Base-by-base conservation (phyloP, 2,888 invertebrate genomes). In the Eupithecia inturbata region DNA sequence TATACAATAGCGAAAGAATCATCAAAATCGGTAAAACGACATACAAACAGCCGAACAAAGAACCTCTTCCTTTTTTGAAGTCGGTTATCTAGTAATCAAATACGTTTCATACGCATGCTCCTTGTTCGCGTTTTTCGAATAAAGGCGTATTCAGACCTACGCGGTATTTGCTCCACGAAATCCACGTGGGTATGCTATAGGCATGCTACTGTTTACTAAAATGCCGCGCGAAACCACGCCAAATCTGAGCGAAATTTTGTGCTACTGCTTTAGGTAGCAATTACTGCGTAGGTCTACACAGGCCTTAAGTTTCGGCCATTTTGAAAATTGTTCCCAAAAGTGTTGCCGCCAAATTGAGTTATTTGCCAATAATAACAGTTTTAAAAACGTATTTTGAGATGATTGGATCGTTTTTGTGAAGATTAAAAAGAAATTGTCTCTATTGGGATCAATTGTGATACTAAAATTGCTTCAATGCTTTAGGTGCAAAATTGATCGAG, bases 301-400 rank as follows among this genome's bases (percentile, higher is more conserved):
- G 26, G 57, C 3, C 26, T 57, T 22, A 57, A 57, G 22, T 57
- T 53, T 57, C 57, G 26, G 57, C 57, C 57, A 26, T 57, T 57
- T 57, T 57, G 57, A 57, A 57, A 57, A 26, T 57, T 57, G 57
- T 14, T 64, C 33, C 63, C 63, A n/a, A 64, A 64, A 33, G 39
- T 66, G n/a, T 41, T 66, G 39, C 39, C 39, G 36, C 66, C 14
- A 33, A 22, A 71, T 70, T 75, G 73, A 73, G 73, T 73, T 73
- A 73, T 75, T 71, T 31, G 22, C 57, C 71, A 75, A 73, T 73
- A 77, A 75, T 71, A 77, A 62, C 73, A 57, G 73, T 75, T 75
- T 75, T 68, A 70, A 75, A 75, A 71, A 64, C 67, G 36, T 36
- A 26, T 66, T 66, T 71, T 64, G 67, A 33, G 28, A 73, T 72